phyloP scores from a whole-genome alignment of 37 sponge, comb jelly and placozoan species.

The Chondrilla cf. caribensis region DNA sequence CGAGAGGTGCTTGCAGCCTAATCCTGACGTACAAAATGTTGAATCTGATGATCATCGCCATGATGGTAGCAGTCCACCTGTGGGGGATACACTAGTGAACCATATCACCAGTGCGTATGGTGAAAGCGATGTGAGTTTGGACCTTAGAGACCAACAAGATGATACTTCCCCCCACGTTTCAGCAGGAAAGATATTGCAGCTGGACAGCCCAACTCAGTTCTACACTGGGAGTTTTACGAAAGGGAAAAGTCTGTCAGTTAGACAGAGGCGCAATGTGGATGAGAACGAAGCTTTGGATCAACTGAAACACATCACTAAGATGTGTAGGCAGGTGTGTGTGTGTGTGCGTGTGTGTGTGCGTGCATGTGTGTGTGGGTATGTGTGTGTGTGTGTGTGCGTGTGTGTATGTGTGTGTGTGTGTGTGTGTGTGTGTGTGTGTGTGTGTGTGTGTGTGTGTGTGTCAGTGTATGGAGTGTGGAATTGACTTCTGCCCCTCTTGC shows the following conservation, averaged over 20 bases:
- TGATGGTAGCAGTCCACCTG: too few species aligned
- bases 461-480: not conserved
- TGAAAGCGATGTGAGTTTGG: not conserved
- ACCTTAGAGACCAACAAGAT: too few species aligned
- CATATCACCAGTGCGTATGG: not conserved
- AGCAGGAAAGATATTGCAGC: not conserved
- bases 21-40: not conserved
- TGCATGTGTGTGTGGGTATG: too few species aligned
- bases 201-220: slow-evolving; percentile 12
- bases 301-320: not conserved
- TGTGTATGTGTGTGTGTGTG: too few species aligned
- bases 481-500: too few species aligned
- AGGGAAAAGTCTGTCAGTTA: slow-evolving; percentile 9
- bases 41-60: not conserved
- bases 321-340: slow-evolving; percentile 17
- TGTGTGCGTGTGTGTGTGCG: not conserved
- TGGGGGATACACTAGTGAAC: not conserved
- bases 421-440: not conserved
- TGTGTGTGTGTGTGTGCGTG: too few species aligned
- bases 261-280: not conserved
- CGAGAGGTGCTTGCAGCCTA: not conserved
- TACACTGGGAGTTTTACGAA: not conserved
- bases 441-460: not conserved
- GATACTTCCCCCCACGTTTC: not conserved
- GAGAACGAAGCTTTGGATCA: slow-evolving; percentile 24